Evolutionary conservation across 1,140 invertebrate genomes (phyloP), one percentile per base, ranked within the genome.

Genomic region (Rhagoletis pomonella): DNA sequence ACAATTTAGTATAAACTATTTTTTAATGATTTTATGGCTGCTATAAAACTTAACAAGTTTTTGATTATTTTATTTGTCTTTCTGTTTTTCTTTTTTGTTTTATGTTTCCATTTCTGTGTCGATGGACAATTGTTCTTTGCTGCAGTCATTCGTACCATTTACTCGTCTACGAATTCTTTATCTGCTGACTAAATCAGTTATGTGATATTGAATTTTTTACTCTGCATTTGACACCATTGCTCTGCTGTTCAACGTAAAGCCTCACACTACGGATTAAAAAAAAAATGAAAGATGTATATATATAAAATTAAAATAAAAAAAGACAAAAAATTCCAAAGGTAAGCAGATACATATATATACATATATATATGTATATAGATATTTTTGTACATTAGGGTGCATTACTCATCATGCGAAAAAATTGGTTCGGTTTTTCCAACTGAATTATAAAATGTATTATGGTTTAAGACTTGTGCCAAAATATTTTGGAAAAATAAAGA

Each of bases 1-100:
- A 4, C 29, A 42, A 67, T 39, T n/a, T 3, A 29, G 3, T 67
- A 10, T 19, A 39, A 39, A 67, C 65, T 12, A 42, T 73, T 73
- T 47, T 47, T 73, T 73, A 6, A 73, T 73, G 67, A 73, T 73
- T 73, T 73, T 73, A 73, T n/a, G 42, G 5, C 14, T 14, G 67
- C 14, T 17, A 47, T 73, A 73, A 73, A 73, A 73, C 4, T 17
- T 12, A 6, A 6, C 10, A 73, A 73, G 50, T 10, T 55, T 7
- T 55, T 55, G 10, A 55, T 55, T 73, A 47, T 73, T 73, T 67
- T 39, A 67, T 39, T 67, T 10, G 65, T 67, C 10, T 67, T 67
- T 19, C n/a, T 67, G 10, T 67, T 3, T 67, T 7, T 7, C 19
- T 29, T 67, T 12, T 42, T 12, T 10, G n/a, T 12, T 9, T 67